A percentile compares a stretch with the other conserved stretches of the same genome.
Conservation (phyloP, 37 sponge, comb jelly and placozoan genomes). For the Beroe forskalii region DNA sequence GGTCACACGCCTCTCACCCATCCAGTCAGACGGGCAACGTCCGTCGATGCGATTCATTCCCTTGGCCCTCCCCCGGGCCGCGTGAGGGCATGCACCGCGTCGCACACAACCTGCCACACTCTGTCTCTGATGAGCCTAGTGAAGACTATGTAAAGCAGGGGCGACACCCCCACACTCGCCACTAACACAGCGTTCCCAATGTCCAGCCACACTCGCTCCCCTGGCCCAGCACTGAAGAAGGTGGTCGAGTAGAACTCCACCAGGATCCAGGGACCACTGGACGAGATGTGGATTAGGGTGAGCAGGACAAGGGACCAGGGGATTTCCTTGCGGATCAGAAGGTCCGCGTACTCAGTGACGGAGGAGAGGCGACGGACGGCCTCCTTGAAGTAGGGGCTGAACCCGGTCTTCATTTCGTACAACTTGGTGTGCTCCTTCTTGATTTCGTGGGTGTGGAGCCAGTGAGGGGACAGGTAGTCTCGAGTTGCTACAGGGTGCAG, state of each 20-base stretch:
- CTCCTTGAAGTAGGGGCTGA: not conserved
- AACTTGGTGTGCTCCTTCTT: not conserved
- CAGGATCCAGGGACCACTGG: conserved; percentile 40
- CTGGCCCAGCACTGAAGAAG: not conserved
- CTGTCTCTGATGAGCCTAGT: conserved; percentile 25
- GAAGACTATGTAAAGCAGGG: conserved; percentile 14
- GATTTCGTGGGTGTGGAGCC: not conserved
- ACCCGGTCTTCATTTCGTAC: not conserved
- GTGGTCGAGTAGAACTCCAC: not conserved
- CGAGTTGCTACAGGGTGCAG: not conserved
- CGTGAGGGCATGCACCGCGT: not conserved
- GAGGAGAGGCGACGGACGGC: not conserved
- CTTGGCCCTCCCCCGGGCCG: no score
- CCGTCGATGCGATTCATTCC: no score
- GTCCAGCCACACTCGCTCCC: not conserved
- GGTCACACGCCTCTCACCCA: no score
- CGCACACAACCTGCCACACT: not conserved
- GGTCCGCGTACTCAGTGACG: conserved; percentile 3
- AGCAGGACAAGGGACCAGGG: conserved; percentile 34
- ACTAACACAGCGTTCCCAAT: not conserved
- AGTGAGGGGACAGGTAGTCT: not conserved
- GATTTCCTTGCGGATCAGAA: not conserved
- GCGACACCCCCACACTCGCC: not conserved
- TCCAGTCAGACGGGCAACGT: no score
- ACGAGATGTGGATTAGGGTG: conserved; percentile 11